Conservation (phyloP, 2,888 invertebrate species). For the Prosopocoilus inquinatus region DNA sequence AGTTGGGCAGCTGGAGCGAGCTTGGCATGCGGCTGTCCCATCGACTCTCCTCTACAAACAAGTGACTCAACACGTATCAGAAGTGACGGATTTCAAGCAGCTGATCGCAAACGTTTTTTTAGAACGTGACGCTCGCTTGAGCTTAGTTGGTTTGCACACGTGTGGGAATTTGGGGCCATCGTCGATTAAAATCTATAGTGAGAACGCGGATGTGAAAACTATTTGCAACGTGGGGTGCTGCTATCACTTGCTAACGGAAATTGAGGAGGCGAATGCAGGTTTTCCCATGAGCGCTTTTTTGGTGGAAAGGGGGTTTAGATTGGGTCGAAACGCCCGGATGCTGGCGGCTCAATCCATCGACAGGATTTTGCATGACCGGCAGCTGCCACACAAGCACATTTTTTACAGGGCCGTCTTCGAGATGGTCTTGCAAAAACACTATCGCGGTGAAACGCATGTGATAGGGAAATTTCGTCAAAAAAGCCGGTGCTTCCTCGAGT, state of each 20-base stretch:
- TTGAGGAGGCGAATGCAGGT: constrained; percentile 45
- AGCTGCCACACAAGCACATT: constrained; percentile 64
- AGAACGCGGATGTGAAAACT: constrained; percentile 55
- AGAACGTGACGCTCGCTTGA: constrained; percentile 48
- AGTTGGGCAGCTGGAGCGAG: constrained; percentile 50
- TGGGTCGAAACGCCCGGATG: constrained; percentile 82
- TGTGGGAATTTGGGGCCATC: constrained; percentile 82
- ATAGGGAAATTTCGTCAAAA: constrained; percentile 56
- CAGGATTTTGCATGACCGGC: constrained; percentile 57
- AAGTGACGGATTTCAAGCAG: constrained; percentile 55
- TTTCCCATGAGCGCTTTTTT: constrained; percentile 70
- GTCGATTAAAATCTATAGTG: constrained; percentile 66
- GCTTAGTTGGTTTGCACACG: constrained; percentile 78
- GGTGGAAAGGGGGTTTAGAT: constrained; percentile 49
- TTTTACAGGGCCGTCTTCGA: constrained; percentile 77
- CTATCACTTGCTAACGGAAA: constrained; percentile 76
- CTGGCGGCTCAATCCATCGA: constrained; percentile 82
- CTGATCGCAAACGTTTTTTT: constrained; percentile 56
- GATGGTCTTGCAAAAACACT: constrained; percentile 54
- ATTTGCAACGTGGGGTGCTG: constrained; percentile 87
- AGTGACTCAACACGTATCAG: constrained; percentile 60
- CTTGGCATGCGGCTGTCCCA: constrained; percentile 41
- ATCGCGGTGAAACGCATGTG: constrained; percentile 50
- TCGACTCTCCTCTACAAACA: constrained; percentile 56
- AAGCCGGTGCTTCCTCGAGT: constrained; percentile 64